A percentile compares a stretch with the other conserved stretches of the same genome.
Evolutionary conservation across 1,140 invertebrate species (phyloP).

Genomic region (Charaxes varanes): DNA sequence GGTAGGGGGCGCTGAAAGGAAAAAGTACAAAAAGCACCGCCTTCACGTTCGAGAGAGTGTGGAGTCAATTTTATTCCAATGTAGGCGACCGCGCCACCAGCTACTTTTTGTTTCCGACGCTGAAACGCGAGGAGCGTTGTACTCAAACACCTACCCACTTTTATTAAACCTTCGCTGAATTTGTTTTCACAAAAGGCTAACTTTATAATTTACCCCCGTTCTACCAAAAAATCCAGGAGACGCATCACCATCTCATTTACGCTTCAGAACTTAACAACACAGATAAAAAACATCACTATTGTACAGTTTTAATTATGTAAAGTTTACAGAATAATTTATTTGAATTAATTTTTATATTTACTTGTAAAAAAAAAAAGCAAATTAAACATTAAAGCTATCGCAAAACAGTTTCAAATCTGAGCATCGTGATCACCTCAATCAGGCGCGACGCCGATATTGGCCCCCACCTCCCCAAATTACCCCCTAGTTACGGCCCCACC

Average conservation of each 20-base stretch:
- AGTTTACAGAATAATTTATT: not conserved
- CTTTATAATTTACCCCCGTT: conserved; percentile 23
- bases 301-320: too few species aligned
- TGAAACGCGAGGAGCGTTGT: conserved; percentile 66
- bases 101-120: conserved; percentile 70
- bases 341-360: not conserved
- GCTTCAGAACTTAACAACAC: too few species aligned
- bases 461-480: conserved; percentile 68
- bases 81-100: conserved; percentile 67
- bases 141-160: conserved; percentile 69
- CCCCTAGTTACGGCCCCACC: conserved; percentile 65
- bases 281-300: too few species aligned
- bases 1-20: conserved; percentile 41
- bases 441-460: conserved; percentile 67
- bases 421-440: conserved; percentile 67
- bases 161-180: conserved; percentile 58
- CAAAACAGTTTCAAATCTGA: conserved; percentile 48
- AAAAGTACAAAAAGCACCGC: conserved; percentile 63
- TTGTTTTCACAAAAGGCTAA: conserved; percentile 37
- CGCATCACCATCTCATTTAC: not conserved
- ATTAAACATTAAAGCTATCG: conserved; percentile 19
- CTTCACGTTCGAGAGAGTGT: conserved; percentile 70
- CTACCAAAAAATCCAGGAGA: not conserved
- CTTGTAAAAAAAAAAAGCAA: conserved; percentile 13
- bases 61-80: conserved; percentile 74